A percentile compares a stretch with the other conserved stretches of the same genome.
These are phyloP conservation scores for Zosterops japonicus DNA, from an alignment of 2,113 vertebrate genomes.

Conservation along the genomic window DNA sequence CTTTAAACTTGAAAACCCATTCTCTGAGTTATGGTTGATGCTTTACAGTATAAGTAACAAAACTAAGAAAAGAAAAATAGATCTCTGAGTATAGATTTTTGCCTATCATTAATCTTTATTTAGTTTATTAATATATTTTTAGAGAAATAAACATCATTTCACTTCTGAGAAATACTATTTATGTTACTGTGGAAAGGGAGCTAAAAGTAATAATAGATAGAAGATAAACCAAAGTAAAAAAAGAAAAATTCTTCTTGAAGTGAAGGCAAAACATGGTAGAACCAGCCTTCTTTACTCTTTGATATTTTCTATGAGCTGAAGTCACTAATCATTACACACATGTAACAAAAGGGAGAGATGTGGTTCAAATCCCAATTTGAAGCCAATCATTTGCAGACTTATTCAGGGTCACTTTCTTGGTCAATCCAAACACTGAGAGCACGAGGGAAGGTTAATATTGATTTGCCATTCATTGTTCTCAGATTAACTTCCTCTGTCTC, in stretches of 20 bases:
- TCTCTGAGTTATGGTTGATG: conserved; percentile 77
- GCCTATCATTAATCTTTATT: conserved; percentile 67
- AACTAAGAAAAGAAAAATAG: conserved; percentile 67
- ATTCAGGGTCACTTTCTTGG: neutral
- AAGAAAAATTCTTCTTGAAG: neutral
- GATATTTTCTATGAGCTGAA: neutral
- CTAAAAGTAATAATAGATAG: neutral
- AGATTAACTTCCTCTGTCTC: neutral
- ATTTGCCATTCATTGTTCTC: neutral
- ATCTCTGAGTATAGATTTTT: conserved; percentile 73
- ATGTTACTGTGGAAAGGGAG: neutral
- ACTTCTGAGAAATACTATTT: conserved; percentile 55
- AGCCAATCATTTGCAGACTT: neutral
- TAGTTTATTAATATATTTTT: conserved; percentile 65
- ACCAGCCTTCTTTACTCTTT: neutral
- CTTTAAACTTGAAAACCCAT: conserved; percentile 79
- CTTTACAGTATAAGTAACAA: conserved; percentile 73
- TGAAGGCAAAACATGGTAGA: neutral
- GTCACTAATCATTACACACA: neutral
- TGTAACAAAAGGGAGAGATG: neutral
- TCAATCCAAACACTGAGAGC: neutral
- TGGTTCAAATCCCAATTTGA: neutral
- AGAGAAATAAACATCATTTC: conserved; percentile 43
- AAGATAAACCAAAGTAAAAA: neutral
- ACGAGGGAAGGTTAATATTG: neutral